Evolutionary conservation across 92 coral and sea anemone species (phyloP).

Genomic region (Porites lobata): DNA sequence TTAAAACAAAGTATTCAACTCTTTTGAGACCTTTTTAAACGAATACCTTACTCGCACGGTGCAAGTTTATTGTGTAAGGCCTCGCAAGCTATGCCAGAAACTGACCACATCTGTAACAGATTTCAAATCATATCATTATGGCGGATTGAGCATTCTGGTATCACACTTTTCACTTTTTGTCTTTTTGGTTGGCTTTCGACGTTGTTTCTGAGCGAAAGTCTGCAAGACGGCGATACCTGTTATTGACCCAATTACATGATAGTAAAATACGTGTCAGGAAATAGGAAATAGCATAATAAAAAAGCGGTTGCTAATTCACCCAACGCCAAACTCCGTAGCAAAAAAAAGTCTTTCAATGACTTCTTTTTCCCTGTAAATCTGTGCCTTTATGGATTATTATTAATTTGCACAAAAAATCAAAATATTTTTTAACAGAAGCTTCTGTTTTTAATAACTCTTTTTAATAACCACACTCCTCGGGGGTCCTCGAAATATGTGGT

Average conservation of each 20-base stretch:
- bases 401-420: not conserved
- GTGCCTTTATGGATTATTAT: not conserved
- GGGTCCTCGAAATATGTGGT: not conserved
- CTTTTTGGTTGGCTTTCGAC: not conserved
- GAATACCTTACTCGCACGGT: conserved; percentile 31
- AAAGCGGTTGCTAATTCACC: no score
- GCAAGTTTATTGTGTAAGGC: no score
- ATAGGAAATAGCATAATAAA: no score
- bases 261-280: not conserved
- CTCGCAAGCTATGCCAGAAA: no score
- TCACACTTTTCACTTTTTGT: no score
- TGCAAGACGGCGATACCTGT: not conserved
- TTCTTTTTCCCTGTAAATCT: not conserved
- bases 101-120: no score
- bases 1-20: not conserved
- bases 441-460: no score
- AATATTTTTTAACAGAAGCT: no score
- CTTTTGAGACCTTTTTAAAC: conserved; percentile 13
- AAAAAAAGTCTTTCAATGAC: not conserved
- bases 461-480: no score
- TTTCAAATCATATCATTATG: no score
- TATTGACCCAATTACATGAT: not conserved
- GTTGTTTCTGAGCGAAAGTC: not conserved
- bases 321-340: no score
- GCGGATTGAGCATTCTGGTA: not conserved